These are phyloP conservation scores for Drosophila leontia DNA, from an alignment of 1,140 invertebrate genomes.

Conservation along the genomic window DNA sequence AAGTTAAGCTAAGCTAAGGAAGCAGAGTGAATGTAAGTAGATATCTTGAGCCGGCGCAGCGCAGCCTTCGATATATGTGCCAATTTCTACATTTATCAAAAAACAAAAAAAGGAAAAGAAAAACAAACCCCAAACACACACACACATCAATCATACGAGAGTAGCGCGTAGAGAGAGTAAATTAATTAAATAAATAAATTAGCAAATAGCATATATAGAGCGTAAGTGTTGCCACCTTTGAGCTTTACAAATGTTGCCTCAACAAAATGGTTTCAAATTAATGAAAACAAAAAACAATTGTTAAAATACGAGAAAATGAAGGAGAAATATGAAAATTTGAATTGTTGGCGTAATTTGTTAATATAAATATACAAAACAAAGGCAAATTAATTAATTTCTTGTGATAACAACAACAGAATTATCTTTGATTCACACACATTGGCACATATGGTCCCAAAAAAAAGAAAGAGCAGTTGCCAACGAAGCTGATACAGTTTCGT, in stretches of 20 bases:
- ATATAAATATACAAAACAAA: slow-evolving; percentile 52
- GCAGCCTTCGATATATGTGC: slow-evolving; percentile 79
- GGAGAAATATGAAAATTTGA: slow-evolving; percentile 40
- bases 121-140: slow-evolving; percentile 2
- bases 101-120: slow-evolving; percentile 20
- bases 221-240: slow-evolving; percentile 80
- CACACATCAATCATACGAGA: slow-evolving; percentile 46
- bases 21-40: slow-evolving; percentile 58
- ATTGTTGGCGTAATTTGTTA: slow-evolving; percentile 71
- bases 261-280: slow-evolving; percentile 76
- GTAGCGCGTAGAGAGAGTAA: slow-evolving; percentile 32
- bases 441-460: slow-evolving; percentile 11
- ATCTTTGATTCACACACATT: slow-evolving; percentile 49
- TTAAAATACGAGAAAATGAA: slow-evolving; percentile 32
- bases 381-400: slow-evolving; percentile 76
- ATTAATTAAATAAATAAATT: slow-evolving; percentile 24
- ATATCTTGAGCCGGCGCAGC: slow-evolving; percentile 68
- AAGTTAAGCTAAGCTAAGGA: slow-evolving; percentile 38
- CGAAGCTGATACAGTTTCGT: slow-evolving; percentile 66
- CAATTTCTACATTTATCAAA: slow-evolving; percentile 73
- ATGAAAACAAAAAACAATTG: slow-evolving; percentile 63
- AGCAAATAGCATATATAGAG: slow-evolving; percentile 39
- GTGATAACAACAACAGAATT: slow-evolving; percentile 73
- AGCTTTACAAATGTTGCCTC: slow-evolving; percentile 83
- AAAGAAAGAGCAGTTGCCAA: slow-evolving; percentile 3